Base-by-base conservation (phyloP, 2,888 invertebrate species). In the Drosophila pseudotalamancana region DNA sequence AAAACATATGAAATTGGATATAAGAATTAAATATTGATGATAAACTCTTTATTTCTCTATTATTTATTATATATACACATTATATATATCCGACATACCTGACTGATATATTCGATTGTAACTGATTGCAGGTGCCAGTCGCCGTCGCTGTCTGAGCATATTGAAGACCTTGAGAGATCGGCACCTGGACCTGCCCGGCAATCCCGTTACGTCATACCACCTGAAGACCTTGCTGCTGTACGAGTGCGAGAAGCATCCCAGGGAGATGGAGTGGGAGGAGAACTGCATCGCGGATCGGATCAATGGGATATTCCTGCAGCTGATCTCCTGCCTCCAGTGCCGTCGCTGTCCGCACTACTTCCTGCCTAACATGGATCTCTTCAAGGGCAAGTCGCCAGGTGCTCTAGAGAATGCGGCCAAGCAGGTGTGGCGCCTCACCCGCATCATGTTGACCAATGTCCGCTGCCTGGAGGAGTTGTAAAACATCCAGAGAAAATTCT, bases 221-320 rank as follows among this genome's bases (percentile, higher is more conserved):
- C 94, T 96, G 93, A 96, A 96, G 92, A 98, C 98, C 6, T 92
- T 99, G 55, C 92, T 99, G 54, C 92, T 98, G 69, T 98, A 97
- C 93, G 98, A 98, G 91, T 98, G 98, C 91, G 98, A 98, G 92
- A 98, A 98, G 90, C 98, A 98, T 91, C 97, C 97, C 1, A 93
- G 97, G 61, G 98, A 98, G 91, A 94, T 95, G 87, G 98, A 98
- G 89, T 98, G 98, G 98, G 97, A 97, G 91, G 98, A 98, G 90
- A 94, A 95, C 4, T 96, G 96, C 74, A 94, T 98, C 73, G 98
- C 97, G 0, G 98, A 98, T 92, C 93, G 98, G 49, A 96, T 98
- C 88, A 97, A 97, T 91, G 98, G 98, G 3, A 97, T 99, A 71
- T 95, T 98, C 79, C 93, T 99, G 69, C 98, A 98, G 92, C 92